These are phyloP conservation scores for Disparrhopalites patrizii DNA, from an alignment of 2,888 invertebrate genomes.

Conservation along the genomic window DNA sequence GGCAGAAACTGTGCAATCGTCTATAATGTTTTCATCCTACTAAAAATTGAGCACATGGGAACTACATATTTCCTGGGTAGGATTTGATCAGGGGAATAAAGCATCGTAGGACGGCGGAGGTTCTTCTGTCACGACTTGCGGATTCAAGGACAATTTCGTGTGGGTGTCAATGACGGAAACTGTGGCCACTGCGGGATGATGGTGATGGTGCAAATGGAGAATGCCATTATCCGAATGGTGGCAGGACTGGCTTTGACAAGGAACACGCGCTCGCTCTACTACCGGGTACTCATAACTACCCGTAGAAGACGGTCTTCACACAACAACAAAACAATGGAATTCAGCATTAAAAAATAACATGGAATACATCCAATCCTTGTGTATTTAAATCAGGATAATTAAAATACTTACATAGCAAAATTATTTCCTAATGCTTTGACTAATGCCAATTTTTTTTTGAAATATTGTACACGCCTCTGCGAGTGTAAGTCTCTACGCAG, in stretches of 20 bases:
- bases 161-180: slow-evolving; percentile 17
- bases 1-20: no score
- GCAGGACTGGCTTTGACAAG: background rate
- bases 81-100: slow-evolving; percentile 33
- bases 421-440: no score
- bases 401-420: no score
- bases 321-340: background rate
- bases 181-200: background rate
- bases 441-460: no score
- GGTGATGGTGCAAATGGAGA: slow-evolving; percentile 1
- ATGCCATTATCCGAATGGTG: background rate
- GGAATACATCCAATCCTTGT: background rate
- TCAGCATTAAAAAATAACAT: background rate
- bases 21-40: background rate
- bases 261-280: background rate
- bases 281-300: slow-evolving; percentile 13
- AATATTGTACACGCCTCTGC: no score
- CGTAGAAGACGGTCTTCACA: no score
- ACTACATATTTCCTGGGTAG: background rate
- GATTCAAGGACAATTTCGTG: slow-evolving; percentile 17
- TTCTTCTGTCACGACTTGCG: slow-evolving; percentile 25
- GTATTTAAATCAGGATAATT: background rate
- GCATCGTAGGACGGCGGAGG: slow-evolving; percentile 42
- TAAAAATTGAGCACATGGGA: background rate
- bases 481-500: no score